Evolutionary conservation across 2,888 invertebrate species (phyloP), one percentile per base, ranked within the genome.

Genomic region (Athalia rosae): DNA sequence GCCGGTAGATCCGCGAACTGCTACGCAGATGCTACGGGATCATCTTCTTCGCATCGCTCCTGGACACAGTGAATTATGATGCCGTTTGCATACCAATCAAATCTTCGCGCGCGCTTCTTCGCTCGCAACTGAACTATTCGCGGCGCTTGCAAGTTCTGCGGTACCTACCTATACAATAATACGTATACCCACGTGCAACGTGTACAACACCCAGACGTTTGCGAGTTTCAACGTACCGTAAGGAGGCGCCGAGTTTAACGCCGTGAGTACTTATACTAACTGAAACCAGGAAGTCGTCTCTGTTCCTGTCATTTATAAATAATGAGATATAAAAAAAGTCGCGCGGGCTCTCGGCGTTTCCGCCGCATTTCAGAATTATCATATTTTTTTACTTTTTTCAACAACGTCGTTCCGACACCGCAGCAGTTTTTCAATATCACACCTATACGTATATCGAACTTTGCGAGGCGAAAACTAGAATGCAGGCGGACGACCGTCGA

Each of bases 31-130:
- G 28, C 2, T 48, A 50, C 67, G 53, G 67, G 41, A 48, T 58
- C 56, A 58, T 71, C 56, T 50, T 53, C 53, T 3, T 28, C 45
- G 48, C 13, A 56, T 50, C n/a, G 50, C 58, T 58, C 45, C 41
- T 48, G 61, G 28, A 61, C 74, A 28, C 47, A 61, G 47, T 48
- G 62, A 74, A 41, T 62, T 74, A 74, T 74, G 62, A 62, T 61
- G 61, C 62, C 11, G 74, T 74, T 74, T 74, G 74, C 74, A 74
- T 74, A 74, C 74, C 74, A 74, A 61, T 74, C 74, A 62, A 59
- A 74, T 62, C 62, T 43, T 28, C 28, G 28, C 28, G 41, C 69
- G 53, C 58, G 56, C 58, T 69, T 69, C 56, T 69, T 69, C 43
- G 45, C 13, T 69, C 43, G 45, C 13, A 58, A 71, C 43, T 71